A percentile compares a stretch with the other conserved stretches of the same genome.
Evolutionary conservation across 1,140 invertebrate species (phyloP).

Genomic region (Ceratina japonica): DNA sequence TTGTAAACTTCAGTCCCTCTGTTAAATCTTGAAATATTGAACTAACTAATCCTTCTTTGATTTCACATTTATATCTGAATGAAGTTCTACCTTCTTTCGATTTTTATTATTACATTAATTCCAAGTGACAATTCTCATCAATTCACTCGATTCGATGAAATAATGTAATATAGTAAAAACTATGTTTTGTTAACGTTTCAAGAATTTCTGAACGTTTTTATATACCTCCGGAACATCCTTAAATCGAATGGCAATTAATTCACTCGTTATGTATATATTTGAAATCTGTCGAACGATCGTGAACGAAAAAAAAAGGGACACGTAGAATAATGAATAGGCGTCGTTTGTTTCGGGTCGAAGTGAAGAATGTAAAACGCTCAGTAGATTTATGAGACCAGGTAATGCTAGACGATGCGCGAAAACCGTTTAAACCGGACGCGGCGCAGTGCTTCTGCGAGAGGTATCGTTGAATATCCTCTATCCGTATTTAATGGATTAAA

Average conservation of each 20-base stretch:
- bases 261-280: background rate
- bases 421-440: background rate
- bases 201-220: too few relatives aligned
- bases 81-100: too few relatives aligned
- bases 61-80: background rate
- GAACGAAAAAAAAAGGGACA: slow-evolving; percentile 1
- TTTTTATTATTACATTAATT: too few relatives aligned
- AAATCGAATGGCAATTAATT: too few relatives aligned
- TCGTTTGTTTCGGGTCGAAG: background rate
- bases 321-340: background rate
- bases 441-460: background rate
- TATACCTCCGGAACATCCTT: too few relatives aligned
- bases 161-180: too few relatives aligned
- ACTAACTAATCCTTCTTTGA: too few relatives aligned
- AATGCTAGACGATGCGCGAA: background rate
- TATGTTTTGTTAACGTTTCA: too few relatives aligned
- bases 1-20: too few relatives aligned
- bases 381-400: slow-evolving; percentile 1
- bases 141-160: too few relatives aligned
- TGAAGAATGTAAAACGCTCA: background rate
- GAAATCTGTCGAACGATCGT: slow-evolving; percentile 1
- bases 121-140: background rate
- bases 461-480: slow-evolving; percentile 4
- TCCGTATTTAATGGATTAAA: slow-evolving; percentile 11
- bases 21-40: too few relatives aligned